Base-by-base conservation (phyloP, 2,888 invertebrate genomes). In the Acleris literana region DNA sequence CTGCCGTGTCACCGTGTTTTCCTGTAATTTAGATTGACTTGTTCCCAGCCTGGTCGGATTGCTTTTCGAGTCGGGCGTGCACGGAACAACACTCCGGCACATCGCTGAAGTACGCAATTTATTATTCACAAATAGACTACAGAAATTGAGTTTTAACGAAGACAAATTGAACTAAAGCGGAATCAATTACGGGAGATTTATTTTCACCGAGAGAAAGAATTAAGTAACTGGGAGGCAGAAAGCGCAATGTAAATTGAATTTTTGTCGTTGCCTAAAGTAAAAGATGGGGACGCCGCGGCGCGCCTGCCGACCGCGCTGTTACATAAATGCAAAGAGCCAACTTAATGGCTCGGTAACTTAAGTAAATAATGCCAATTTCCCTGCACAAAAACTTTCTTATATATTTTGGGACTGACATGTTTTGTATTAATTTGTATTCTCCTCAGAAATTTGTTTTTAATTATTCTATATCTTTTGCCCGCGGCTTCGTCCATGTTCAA, bases 121-220 rank as follows among this genome's bases (percentile, higher is more conserved):
- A 89, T 90, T 89, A 90, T 89, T 89, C 87, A 87, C 88, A 90
- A 89, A 90, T 88, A 89, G 88, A 89, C 89, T 87, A 83, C 81
- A 86, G 87, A 89, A 89, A 91, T 91, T 88, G 90, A 85, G 88
- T 89, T 91, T 90, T 90, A 90, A 91, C 90, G 89, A 91, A 90
- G 90, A 90, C 90, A 90, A 90, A 91, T 90, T 90, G 88, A 88
- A 91, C 87, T 88, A 87, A 89, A 90, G 87, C 89, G 83, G 86
- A 91, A 90, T 90, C 90, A 91, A 90, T 92, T 92, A 90, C 84
- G 85, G 84, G 81, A 88, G 90, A 89, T 89, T 91, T 90, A 89
- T 89, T 89, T 88, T 88, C 85, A 84, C 84, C 80, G 85, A 82
- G 84, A 82, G 85, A 88, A 88, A 88, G 87, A 88, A 87, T 87